Evolutionary conservation across 2,797 vertebrate genomes (phyloP), one percentile per base, ranked within the genome.

Genomic region (Phataginus tetradactyla): DNA sequence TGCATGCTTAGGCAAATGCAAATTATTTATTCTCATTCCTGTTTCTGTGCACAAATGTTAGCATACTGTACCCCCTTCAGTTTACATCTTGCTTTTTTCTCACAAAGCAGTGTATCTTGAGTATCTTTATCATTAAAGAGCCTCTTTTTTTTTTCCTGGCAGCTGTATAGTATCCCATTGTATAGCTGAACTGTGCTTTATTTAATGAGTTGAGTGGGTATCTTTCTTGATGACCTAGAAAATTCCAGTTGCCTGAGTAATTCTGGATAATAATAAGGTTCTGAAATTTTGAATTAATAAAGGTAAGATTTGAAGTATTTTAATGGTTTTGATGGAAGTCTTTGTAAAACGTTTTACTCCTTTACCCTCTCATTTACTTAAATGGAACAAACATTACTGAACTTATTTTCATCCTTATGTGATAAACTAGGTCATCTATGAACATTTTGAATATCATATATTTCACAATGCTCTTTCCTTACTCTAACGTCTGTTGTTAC

Each of bases 171-270:
- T 91, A 72, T 92, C 29, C 49, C 75, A 20, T 81, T 92, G 4
- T 78, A 15, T 75, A 45, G 13, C 34, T 91, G n/a, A 96, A 75
- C 27, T 91, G 9, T 57, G 55, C 9, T 81, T 68, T 96, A 59
- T 39, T 90, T 90, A 84, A 75, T 64, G 42, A 72, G 3, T n/a
- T 57, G 14, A 88, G 39, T 84, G 59, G 39, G 14, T 91, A 49
- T 64, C 96, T 97, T 96, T 91, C 71, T 89, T 92, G 21, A 45
- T 92, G n/a, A 93, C 77, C 23, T 64, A 66, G 69, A 79, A 88
- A 77, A 86, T 90, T 87, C 20, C 4, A 79, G 27, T 69, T 91
- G 37, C 68, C 32, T 55, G 32, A 83, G 32, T 86, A 87, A 95
- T 91, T 95, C 83, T 74, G 7, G 37, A 25, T 93, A 83, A 91